Evolutionary conservation across 2,888 invertebrate genomes (phyloP).

Genomic region (Cylloceria caligata): DNA sequence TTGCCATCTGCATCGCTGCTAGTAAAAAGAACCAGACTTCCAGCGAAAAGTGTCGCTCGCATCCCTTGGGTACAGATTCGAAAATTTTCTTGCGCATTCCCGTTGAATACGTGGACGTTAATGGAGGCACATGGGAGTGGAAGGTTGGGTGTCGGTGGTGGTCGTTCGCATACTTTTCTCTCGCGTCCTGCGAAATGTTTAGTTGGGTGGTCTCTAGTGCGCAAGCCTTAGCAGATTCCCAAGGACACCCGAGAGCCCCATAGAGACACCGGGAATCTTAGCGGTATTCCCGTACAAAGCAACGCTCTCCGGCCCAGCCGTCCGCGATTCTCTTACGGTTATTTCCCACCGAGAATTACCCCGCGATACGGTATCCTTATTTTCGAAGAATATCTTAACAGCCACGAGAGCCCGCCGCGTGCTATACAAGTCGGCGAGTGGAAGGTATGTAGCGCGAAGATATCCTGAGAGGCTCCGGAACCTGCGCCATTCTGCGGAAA

Average conservation of each 20-base stretch:
- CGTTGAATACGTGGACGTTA: slow-evolving; percentile 62
- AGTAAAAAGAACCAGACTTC: slow-evolving; percentile 40
- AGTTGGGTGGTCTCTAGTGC: slow-evolving; percentile 50
- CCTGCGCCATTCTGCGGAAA: slow-evolving; percentile 61
- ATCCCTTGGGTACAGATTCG: slow-evolving; percentile 63
- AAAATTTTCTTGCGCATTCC: slow-evolving; percentile 50
- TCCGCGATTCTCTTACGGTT: slow-evolving; percentile 82
- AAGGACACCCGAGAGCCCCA: slow-evolving; percentile 82
- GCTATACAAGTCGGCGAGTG: slow-evolving; percentile 1
- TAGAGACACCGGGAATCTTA: slow-evolving; percentile 80
- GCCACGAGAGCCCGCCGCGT: slow-evolving; percentile 63
- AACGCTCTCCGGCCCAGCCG: slow-evolving; percentile 61
- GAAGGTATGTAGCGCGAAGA: slow-evolving; percentile 18
- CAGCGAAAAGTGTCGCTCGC: slow-evolving; percentile 6
- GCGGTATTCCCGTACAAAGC: slow-evolving; percentile 71
- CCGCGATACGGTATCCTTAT: slow-evolving; percentile 79
- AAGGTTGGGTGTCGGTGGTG: slow-evolving; percentile 32
- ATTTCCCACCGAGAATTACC: slow-evolving; percentile 83
- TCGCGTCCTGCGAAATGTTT: slow-evolving; percentile 52
- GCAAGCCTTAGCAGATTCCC: slow-evolving; percentile 77
- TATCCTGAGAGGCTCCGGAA: slow-evolving; percentile 40
- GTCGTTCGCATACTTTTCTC: slow-evolving; percentile 61
- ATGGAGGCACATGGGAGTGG: slow-evolving; percentile 45
- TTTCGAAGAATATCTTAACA: slow-evolving; percentile 82
- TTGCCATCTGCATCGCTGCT: neutral